Evolutionary conservation across 2,797 vertebrate species (phyloP).

Genomic region (Scyliorhinus canicula): DNA sequence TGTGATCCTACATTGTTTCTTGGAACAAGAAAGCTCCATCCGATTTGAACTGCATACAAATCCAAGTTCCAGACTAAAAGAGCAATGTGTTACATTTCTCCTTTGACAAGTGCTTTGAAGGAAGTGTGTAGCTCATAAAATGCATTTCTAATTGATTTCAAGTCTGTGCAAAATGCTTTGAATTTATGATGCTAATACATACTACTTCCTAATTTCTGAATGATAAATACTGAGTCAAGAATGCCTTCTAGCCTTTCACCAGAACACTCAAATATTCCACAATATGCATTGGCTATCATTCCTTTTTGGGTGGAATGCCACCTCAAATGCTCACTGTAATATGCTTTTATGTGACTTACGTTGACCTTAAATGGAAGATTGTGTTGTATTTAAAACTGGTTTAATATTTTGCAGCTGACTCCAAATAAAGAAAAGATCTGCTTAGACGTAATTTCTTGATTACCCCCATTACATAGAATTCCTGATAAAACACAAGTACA

Average conservation of each 20-base stretch:
- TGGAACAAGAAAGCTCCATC: neutral
- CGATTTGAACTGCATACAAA: neutral
- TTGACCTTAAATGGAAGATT: neutral
- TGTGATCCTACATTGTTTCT: neutral
- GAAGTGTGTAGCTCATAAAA: neutral
- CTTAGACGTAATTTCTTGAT: neutral
- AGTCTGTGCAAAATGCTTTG: neutral
- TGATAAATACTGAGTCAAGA: neutral
- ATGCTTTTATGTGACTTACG: neutral
- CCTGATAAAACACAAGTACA: neutral
- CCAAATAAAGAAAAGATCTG: neutral
- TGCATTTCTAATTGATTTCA: neutral
- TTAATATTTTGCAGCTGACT: neutral
- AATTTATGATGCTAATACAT: neutral
- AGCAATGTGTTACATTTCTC: neutral
- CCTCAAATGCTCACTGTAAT: neutral
- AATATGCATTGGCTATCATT: neutral
- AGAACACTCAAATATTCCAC: neutral
- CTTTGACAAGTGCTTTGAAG: neutral
- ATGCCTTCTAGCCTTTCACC: neutral
- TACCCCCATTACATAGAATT: neutral
- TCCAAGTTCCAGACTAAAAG: neutral
- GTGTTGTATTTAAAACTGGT: neutral
- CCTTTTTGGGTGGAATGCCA: neutral
- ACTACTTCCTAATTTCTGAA: neutral